Base-by-base conservation (phyloP, 2,113 vertebrate genomes). In the Ifrita kowaldi region DNA sequence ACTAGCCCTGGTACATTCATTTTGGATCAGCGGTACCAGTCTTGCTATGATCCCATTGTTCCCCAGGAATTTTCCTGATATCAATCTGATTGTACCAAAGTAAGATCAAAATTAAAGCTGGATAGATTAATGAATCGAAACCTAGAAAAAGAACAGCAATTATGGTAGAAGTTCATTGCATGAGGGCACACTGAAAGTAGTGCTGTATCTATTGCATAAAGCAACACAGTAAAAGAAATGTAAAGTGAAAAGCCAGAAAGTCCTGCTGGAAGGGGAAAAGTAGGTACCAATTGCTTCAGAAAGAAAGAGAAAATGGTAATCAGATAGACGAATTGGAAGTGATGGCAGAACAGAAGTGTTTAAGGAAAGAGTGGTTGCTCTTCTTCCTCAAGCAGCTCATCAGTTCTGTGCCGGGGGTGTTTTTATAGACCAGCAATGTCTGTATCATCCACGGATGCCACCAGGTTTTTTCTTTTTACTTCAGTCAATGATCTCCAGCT, bases 371-470 rank as follows among this genome's bases (percentile, higher is more conserved):
- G 5, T 64, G 11, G 13, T 26, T 87, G 56, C 33, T 78, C 16
- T 64, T 87, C 70, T 79, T 79, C 35, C 21, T 28, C 13, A 8
- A 33, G 35, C 9, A 94, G 22, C 28, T 93, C 57, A n/a, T 65
- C 44, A 64, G 22, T 49, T 87, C 35, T 80, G 77, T 39, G 26
- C 14, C 1, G 0, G 19, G 32, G 19, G 39, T 62, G 71, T 24
- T 60, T 57, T 18, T 59, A 53, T 7, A 24, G 37, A 41, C 27
- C 67, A 77, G 16, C 75, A 35, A 13, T 13, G 19, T 52, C 33
- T 35, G 8, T 6, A 9, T 42, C 56, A 64, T 4, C 62, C 19
- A 60, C 0, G 0, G n/a, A 16, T 32, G 8, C 18, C 46, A 71
- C 56, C 13, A 15, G 32, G 18, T 53, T 32, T 69, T 44, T 46